These are phyloP conservation scores for Sardinella longiceps DNA, from an alignment of 2,797 vertebrate species.

Conservation along the genomic window DNA sequence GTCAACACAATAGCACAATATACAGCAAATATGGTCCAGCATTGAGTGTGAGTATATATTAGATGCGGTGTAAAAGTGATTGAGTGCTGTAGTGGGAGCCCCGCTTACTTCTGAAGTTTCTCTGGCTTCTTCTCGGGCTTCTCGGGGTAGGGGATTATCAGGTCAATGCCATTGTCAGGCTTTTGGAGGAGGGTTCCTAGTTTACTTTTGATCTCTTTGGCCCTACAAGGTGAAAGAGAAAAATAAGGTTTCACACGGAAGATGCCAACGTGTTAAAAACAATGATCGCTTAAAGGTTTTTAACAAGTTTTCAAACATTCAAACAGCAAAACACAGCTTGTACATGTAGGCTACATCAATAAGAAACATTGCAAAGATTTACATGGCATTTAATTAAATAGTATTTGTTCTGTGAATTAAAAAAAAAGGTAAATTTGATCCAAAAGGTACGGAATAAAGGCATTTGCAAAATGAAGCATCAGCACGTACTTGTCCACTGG, in stretches of 20 bases:
- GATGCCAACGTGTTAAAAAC: background rate
- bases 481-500: background rate
- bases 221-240: slow-evolving; percentile 73
- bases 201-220: slow-evolving; percentile 96
- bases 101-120: slow-evolving; percentile 89
- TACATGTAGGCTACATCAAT: background rate
- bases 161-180: slow-evolving; percentile 87
- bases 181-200: slow-evolving; percentile 94
- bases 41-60: background rate
- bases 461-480: background rate
- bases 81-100: background rate
- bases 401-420: background rate
- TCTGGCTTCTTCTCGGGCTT: slow-evolving; percentile 89
- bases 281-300: too few relatives aligned
- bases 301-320: too few relatives aligned
- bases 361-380: too few relatives aligned
- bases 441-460: background rate
- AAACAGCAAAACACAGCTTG: background rate
- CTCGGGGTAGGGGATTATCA: slow-evolving; percentile 90
- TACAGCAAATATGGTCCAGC: background rate
- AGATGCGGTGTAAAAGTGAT: background rate
- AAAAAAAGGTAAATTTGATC: background rate
- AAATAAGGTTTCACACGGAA: background rate
- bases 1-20: too few relatives aligned
- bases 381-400: too few relatives aligned